phyloP scores from a whole-genome alignment of 1,140 invertebrate species.

The Drosophila serrata region DNA sequence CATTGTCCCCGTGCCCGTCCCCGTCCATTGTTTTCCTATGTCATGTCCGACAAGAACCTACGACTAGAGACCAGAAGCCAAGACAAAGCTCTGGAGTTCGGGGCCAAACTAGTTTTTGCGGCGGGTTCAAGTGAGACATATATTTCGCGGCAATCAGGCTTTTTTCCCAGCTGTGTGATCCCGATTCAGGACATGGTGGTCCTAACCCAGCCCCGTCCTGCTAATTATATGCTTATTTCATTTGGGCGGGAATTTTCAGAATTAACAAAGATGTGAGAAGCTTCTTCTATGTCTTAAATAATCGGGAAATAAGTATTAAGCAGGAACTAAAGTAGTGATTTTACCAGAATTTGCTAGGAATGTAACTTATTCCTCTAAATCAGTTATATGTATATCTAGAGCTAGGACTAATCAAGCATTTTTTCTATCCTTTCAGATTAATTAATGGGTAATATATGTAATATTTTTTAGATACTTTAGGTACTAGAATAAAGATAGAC shows the following conservation, averaged over 20 bases:
- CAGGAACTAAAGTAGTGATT: neutral
- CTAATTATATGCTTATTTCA: constrained; percentile 39
- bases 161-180: constrained; percentile 34
- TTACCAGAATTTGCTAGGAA: no score
- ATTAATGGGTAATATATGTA: neutral
- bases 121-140: constrained; percentile 31
- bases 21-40: constrained; percentile 50
- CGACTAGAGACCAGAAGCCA: neutral
- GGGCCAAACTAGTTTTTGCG: constrained; percentile 45
- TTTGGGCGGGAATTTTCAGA: constrained; percentile 16
- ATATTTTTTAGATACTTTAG: no score
- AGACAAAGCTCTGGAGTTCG: constrained; percentile 26
- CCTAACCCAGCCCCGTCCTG: constrained; percentile 1
- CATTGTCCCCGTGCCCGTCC: constrained; percentile 6
- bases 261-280: neutral
- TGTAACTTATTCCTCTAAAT: no score
- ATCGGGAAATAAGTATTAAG: neutral
- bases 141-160: constrained; percentile 48
- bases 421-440: neutral
- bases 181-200: neutral
- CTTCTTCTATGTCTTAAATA: neutral
- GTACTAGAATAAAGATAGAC: neutral
- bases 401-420: no score
- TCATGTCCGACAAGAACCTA: constrained; percentile 45
- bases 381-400: no score